Conservation (phyloP, 2,797 vertebrate species). For the Kryptopterus vitreolus region DNA sequence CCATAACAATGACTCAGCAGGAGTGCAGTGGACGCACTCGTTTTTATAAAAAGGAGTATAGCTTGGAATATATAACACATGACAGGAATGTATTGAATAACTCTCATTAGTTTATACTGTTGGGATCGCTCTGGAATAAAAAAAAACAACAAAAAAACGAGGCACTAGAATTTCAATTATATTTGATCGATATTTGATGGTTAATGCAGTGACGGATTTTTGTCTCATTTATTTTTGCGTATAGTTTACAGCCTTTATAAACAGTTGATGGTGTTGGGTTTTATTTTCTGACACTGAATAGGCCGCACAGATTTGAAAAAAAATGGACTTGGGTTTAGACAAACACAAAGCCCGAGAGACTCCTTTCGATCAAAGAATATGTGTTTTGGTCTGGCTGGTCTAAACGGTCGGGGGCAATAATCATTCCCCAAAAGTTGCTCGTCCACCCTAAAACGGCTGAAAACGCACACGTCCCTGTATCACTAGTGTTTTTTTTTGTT, state of each 20-base stretch:
- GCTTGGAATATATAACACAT: neutral
- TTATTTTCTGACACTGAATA: neutral
- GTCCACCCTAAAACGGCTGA: no score
- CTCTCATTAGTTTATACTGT: neutral
- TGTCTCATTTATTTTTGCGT: neutral
- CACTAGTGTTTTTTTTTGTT: no score
- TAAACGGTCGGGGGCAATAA: no score
- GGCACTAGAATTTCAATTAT: neutral
- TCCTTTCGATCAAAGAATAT: neutral
- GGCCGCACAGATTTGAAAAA: no score
- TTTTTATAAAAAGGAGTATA: slow-evolving; percentile 32
- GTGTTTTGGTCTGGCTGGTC: no score
- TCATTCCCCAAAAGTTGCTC: no score
- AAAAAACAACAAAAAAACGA: no score
- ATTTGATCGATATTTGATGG: neutral
- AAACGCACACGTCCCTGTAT: no score
- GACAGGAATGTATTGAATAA: neutral
- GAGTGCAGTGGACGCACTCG: neutral
- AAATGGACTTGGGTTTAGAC: neutral
- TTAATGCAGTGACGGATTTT: no score
- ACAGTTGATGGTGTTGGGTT: neutral
- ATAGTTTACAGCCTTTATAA: neutral
- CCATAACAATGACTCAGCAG: neutral
- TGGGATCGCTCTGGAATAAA: neutral
- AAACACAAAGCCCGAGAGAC: neutral